Base-by-base conservation (phyloP, 2,888 invertebrate genomes). In the Pelosia muscerda region DNA sequence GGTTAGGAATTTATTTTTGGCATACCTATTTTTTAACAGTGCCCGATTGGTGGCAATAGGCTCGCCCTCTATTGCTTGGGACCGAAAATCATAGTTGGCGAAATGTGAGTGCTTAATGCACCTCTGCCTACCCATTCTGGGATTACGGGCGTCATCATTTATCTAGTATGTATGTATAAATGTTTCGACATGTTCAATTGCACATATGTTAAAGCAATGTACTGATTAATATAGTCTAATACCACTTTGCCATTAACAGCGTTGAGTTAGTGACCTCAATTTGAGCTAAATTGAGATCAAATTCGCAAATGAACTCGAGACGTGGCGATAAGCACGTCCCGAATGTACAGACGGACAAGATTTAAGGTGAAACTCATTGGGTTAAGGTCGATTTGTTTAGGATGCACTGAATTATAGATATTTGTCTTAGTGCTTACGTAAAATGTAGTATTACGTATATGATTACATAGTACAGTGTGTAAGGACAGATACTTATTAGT, bases 231-330 rank as follows among this genome's bases (percentile, higher is more conserved):
- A 42, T 63, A 19, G 49, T 72, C 68, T 68, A 74, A n/a, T 6
- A 22, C 62, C 53, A 75, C 61, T 68, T 57, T 54, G 53, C 62
- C 58, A 49, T 63, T 71, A 26, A 57, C 56, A 23, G 49, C 62
- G 54, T 10, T 75, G 57, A n/a, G 59, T 68, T 54, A 38, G 34
- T 78, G 69, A 67, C 78, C 68, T n/a, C 55, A 69, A 71, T 77
- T 54, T 56, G 15, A 6, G 19, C 28, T 66, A 62, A 9, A 69
- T 61, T 56, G 55, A 63, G 62, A 54, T 56, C n/a, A 15, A 58
- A 69, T 62, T 74, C 65, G 56, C 62, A 59, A 67, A 65, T 49
- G 13, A 22, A 59, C 6, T 9, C 38, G 61, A 69, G 57, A 76
- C 78, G 67, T 72, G 69, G 54, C 26, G 19, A 38, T 26, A 0